A percentile compares a stretch with the other conserved stretches of the same genome.
phyloP scores from a whole-genome alignment of 2,113 vertebrate genomes.

The Mobula hypostoma region DNA sequence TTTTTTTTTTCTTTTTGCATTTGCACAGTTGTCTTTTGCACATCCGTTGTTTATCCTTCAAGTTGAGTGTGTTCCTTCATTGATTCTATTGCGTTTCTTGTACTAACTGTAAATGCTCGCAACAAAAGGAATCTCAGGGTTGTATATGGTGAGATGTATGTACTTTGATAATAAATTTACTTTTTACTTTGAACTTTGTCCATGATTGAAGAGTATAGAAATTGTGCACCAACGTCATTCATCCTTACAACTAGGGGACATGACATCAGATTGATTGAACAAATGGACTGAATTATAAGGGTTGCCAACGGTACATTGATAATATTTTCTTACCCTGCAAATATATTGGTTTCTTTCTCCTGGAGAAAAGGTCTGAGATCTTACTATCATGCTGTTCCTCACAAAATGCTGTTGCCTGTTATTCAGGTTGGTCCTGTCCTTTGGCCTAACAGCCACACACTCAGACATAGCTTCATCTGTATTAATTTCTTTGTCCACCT shows the following conservation, averaged over 20 bases:
- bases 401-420: constrained; percentile 58
- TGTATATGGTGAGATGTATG: too few relatives aligned
- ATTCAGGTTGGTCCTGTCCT: constrained; percentile 59
- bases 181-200: not conserved
- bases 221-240: not conserved
- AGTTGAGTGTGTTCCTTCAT: too few relatives aligned
- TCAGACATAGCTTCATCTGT: constrained; percentile 50
- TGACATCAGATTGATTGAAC: not conserved
- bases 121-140: too few relatives aligned
- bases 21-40: too few relatives aligned
- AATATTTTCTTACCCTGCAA: constrained; percentile 64
- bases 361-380: constrained; percentile 76
- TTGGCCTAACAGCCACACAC: constrained; percentile 54
- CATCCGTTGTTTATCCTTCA: too few relatives aligned
- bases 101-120: too few relatives aligned
- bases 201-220: not conserved
- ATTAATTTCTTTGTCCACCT: constrained; percentile 77
- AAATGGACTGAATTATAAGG: not conserved
- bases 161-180: too few relatives aligned
- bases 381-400: constrained; percentile 70
- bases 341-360: constrained; percentile 72
- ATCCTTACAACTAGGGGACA: not conserved
- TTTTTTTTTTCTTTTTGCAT: too few relatives aligned
- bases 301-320: not conserved
- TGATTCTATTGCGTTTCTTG: too few relatives aligned